Percentiles rank a stretch among this genome's conserved stretches.
phyloP scores from a whole-genome alignment of 2,888 invertebrate genomes.

The Drosophila pegasa region DNA sequence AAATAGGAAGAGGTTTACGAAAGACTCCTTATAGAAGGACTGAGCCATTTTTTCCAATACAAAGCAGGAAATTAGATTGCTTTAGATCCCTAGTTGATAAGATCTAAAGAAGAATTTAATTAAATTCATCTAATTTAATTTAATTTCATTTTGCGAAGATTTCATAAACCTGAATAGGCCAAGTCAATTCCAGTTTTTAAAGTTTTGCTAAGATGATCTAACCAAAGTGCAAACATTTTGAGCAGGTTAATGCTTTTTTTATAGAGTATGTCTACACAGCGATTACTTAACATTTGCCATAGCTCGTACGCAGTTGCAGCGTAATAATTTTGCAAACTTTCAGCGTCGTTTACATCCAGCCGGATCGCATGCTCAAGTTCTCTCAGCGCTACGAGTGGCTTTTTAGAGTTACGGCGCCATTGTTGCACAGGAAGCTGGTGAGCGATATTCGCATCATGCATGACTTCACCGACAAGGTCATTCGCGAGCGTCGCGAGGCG shows the following conservation, averaged over 20 bases:
- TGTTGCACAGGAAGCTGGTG: constrained; percentile 50
- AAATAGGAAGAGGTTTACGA: too few species aligned
- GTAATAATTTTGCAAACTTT: constrained; percentile 5
- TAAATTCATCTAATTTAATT: too few species aligned
- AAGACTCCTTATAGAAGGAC: too few species aligned
- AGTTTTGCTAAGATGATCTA: neutral
- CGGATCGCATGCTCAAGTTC: constrained; percentile 71
- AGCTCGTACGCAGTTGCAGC: neutral
- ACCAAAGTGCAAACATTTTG: neutral
- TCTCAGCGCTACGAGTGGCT: constrained; percentile 73
- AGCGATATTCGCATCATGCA: constrained; percentile 70
- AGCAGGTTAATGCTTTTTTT: neutral
- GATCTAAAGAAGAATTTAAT: too few species aligned
- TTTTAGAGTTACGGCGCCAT: constrained; percentile 64
- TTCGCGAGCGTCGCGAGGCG: constrained; percentile 63
- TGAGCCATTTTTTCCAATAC: too few species aligned
- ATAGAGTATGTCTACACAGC: neutral
- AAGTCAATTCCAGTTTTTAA: neutral
- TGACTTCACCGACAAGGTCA: constrained; percentile 75
- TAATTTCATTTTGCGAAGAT: too few species aligned
- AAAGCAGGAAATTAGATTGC: too few species aligned
- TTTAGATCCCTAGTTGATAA: too few species aligned
- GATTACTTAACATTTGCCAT: neutral
- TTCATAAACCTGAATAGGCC: neutral
- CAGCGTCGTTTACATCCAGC: constrained; percentile 70